Evolutionary conservation across 2,888 invertebrate species (phyloP).

Genomic region (Spodoptera picta): DNA sequence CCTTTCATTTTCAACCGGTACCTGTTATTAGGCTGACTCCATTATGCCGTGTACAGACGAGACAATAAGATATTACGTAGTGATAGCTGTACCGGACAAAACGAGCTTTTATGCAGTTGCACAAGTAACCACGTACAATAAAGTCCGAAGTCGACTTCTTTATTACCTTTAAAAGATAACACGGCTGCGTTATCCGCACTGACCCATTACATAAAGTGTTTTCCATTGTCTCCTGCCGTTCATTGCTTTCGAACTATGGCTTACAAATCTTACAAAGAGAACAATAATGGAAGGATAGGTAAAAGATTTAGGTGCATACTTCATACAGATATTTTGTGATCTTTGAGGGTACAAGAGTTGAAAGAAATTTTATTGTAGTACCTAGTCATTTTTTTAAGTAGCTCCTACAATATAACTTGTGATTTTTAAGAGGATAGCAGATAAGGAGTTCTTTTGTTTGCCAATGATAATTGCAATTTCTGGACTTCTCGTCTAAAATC

Average conservation of each 20-base stretch:
- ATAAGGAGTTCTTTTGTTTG: no score
- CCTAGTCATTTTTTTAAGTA: no score
- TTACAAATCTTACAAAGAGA: conserved; percentile 53
- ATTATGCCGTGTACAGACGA: conserved; percentile 21
- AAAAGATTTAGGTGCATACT: conserved; percentile 25
- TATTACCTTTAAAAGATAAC: conserved; percentile 81
- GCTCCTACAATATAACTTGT: no score
- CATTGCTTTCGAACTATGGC: conserved; percentile 55
- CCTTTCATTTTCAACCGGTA: conserved; percentile 9
- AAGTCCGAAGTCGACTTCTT: conserved; percentile 77
- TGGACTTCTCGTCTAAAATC: conserved; percentile 24
- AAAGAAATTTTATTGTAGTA: conserved; percentile 1
- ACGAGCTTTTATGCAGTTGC: conserved; percentile 65
- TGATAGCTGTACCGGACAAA: conserved; percentile 44
- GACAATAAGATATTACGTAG: conserved; percentile 45
- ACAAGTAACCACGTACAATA: conserved; percentile 73
- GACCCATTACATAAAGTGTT: conserved; percentile 82
- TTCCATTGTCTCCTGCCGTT: conserved; percentile 73
- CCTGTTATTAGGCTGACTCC: conserved; percentile 10
- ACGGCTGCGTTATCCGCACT: conserved; percentile 75
- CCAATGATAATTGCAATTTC: conserved; percentile 9
- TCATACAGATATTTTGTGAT: conserved; percentile 24
- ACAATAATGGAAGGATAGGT: conserved; percentile 42
- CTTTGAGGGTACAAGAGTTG: not conserved
- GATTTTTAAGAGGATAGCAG: no score